These are phyloP conservation scores for Coremacera marginata DNA, from an alignment of 2,888 invertebrate genomes.

Conservation along the genomic window DNA sequence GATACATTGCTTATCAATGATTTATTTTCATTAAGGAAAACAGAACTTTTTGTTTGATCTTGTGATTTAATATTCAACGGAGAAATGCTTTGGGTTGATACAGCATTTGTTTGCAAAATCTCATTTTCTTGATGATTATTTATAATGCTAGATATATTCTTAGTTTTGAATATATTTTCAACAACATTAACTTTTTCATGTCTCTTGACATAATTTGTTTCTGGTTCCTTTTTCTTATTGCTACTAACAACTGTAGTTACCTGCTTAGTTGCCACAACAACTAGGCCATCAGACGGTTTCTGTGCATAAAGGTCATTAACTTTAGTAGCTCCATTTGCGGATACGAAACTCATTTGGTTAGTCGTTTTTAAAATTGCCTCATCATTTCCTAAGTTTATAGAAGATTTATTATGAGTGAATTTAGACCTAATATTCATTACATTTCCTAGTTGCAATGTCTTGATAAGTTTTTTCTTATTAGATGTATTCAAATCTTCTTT, in stretches of 20 bases:
- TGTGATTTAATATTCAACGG: neutral
- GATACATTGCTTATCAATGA: neutral
- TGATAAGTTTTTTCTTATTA: slow-evolving; percentile 43
- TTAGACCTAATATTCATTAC: slow-evolving; percentile 43
- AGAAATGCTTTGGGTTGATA: slow-evolving; percentile 47
- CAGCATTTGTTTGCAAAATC: slow-evolving; percentile 55
- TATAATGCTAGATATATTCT: slow-evolving; percentile 61
- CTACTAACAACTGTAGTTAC: slow-evolving; percentile 68
- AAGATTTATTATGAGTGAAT: slow-evolving; percentile 71
- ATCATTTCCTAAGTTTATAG: slow-evolving; percentile 75
- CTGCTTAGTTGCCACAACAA: slow-evolving; percentile 71
- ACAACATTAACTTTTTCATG: slow-evolving; percentile 64
- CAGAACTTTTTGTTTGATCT: neutral
- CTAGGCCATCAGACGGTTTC: slow-evolving; percentile 71
- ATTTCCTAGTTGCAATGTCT: slow-evolving; percentile 46
- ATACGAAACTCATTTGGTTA: slow-evolving; percentile 73
- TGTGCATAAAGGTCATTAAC: slow-evolving; percentile 65
- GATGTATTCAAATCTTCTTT: slow-evolving; percentile 53
- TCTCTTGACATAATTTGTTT: slow-evolving; percentile 64
- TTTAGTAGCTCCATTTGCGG: slow-evolving; percentile 70
- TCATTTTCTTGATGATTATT: slow-evolving; percentile 59
- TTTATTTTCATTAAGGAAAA: neutral
- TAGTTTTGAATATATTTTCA: slow-evolving; percentile 64
- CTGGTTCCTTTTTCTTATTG: slow-evolving; percentile 63
- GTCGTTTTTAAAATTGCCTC: slow-evolving; percentile 72